phyloP scores from a whole-genome alignment of 1,140 invertebrate species.

The Drosophila busckii region DNA sequence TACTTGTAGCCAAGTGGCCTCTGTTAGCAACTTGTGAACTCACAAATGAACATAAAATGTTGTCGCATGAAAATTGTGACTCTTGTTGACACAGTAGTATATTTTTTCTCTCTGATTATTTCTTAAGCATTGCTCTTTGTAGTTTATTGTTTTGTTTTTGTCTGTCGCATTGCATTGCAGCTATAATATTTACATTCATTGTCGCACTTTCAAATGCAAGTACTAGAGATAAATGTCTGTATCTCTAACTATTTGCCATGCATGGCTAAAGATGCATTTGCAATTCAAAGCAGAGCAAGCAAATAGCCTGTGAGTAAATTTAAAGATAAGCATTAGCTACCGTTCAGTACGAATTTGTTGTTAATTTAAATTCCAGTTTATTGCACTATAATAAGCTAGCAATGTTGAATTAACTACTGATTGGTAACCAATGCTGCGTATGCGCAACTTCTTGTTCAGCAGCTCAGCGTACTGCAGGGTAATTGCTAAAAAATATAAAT shows the following conservation, averaged over 20 bases:
- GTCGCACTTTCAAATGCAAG: constrained; percentile 37
- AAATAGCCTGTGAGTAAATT: not conserved
- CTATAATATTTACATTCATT: constrained; percentile 21
- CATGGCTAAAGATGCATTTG: constrained; percentile 19
- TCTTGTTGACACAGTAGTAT: constrained; percentile 51
- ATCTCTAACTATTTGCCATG: constrained; percentile 19
- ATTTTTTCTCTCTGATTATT: constrained; percentile 12
- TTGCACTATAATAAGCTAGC: too few species aligned
- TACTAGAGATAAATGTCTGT: constrained; percentile 4
- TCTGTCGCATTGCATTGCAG: constrained; percentile 29
- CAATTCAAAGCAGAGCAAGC: constrained; percentile 13
- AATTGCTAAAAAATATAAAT: too few species aligned
- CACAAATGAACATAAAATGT: constrained; percentile 47
- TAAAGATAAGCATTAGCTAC: too few species aligned
- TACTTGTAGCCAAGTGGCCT: not conserved
- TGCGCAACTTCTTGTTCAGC: too few species aligned
- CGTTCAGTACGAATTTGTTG: too few species aligned
- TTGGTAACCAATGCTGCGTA: too few species aligned
- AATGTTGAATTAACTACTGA: too few species aligned
- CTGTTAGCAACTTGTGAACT: constrained; percentile 35
- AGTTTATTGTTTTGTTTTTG: constrained; percentile 47
- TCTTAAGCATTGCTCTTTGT: constrained; percentile 10
- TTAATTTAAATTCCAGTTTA: too few species aligned
- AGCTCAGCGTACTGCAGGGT: too few species aligned
- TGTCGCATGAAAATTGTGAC: constrained; percentile 56